Evolutionary conservation across 2,888 invertebrate genomes (phyloP), one percentile per base, ranked within the genome.

Genomic region (Hydriomena furcata): DNA sequence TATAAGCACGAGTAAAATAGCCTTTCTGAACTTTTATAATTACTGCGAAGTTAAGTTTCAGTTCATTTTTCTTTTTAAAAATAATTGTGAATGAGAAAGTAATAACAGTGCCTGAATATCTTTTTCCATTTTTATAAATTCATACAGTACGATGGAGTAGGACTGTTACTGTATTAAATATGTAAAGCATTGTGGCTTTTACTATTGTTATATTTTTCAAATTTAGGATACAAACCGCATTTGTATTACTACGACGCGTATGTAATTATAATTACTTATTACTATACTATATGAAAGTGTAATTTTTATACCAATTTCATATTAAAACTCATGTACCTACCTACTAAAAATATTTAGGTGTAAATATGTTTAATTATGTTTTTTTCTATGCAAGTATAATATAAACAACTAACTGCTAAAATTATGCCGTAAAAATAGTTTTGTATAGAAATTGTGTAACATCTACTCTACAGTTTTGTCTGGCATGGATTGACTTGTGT

Each of bases 271-370:
- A 35, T 43, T 2, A 17, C 17, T 17, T 17, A 17, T 17, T 17
- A n/a, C n/a, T n/a, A n/a, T 31, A 46, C 27, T 47, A 74, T 83
- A 86, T 88, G 82, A 77, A 88, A 86, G 80, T 87, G 89, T 89
- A 89, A 88, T 88, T 89, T 90, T 90, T 89, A 87, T 90, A 90
- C 90, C 79, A 83, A 86, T 89, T 90, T 88, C 88, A 84, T 89
- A 90, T 85, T 73, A 85, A 78, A 87, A 85, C 84, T 88, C 84
- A 76, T 88, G 87, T 90, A 89, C 85, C 88, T 90, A 89, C 85
- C 88, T 89, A 84, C 83, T 82, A 81, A 79, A 79, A 70, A 53
- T 81, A 77, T 75, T 78, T 85, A 87, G 77, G 74, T 90, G 88
- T 89, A 89, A 88, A 89, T 84, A 84, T 81, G 79, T 83, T 83